Conservation (phyloP, 2,888 invertebrate genomes). For the Pristionchus fissidentatus region DNA sequence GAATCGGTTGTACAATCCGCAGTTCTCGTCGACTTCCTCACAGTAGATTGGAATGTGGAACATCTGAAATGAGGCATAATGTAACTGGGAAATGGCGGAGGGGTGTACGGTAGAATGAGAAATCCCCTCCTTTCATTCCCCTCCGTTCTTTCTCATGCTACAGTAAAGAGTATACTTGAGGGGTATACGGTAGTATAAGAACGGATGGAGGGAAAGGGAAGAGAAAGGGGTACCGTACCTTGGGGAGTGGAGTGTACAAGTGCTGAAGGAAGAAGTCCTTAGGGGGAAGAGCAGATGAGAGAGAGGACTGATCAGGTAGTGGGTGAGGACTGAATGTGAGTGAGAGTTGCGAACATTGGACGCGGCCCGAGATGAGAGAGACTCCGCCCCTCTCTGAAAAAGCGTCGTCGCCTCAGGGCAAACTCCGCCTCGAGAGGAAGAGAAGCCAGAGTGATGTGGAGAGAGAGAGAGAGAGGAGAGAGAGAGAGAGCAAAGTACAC, state of each 20-base stretch:
- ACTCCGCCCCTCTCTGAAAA: conserved; percentile 15
- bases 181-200: not conserved
- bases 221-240: conserved; percentile 21
- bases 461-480: conserved; percentile 1
- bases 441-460: not conserved
- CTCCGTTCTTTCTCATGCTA: no score
- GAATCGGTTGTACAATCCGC: conserved; percentile 4
- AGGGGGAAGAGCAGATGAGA: not conserved
- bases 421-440: conserved; percentile 3
- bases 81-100: not conserved
- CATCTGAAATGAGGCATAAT: conserved; percentile 15
- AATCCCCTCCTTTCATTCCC: not conserved
- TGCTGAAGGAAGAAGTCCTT: not conserved
- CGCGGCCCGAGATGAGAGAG: conserved; percentile 9
- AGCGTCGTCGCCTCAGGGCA: conserved; percentile 25
- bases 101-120: not conserved
- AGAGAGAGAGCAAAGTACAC: conserved; percentile 33
- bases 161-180: no score
- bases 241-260: not conserved
- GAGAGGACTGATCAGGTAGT: conserved; percentile 4
- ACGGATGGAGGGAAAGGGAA: not conserved
- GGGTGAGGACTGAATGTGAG: conserved; percentile 27
- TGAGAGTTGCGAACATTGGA: conserved; percentile 29
- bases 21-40: not conserved
- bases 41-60: conserved; percentile 47